Conservation (phyloP, 2,113 vertebrate genomes). For the Nicator chloris region DNA sequence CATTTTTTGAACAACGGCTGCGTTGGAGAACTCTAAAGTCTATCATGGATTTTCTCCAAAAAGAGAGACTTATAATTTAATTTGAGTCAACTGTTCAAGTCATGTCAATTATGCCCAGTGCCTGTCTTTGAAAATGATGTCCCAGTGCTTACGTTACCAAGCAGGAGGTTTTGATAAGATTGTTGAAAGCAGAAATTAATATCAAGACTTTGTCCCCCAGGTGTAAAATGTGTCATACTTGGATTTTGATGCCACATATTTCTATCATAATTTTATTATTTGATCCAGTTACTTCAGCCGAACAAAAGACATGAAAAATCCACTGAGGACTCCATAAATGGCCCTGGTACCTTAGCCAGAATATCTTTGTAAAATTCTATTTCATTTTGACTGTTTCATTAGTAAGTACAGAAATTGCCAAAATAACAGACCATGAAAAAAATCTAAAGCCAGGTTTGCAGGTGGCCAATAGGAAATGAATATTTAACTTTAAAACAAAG, state of each 20-base stretch:
- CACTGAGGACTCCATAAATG: not conserved
- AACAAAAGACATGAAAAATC: not conserved
- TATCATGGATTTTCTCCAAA: not conserved
- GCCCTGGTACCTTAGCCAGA: not conserved
- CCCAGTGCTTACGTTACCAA: not conserved
- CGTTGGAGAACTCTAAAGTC: not conserved
- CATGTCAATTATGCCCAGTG: not conserved
- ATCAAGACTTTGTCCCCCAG: not conserved
- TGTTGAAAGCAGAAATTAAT: not conserved
- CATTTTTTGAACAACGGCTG: not conserved
- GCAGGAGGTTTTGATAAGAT: not conserved
- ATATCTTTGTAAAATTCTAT: not conserved
- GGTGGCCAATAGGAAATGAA: not conserved
- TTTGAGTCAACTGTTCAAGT: not conserved
- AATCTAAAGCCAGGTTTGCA: not conserved
- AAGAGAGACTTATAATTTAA: not conserved
- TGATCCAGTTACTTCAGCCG: not conserved
- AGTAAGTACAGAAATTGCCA: not conserved
- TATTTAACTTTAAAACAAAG: not conserved
- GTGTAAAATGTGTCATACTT: not conserved
- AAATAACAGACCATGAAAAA: not conserved
- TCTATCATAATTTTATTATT: not conserved
- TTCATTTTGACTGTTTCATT: not conserved
- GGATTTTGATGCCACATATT: not conserved
- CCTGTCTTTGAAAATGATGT: not conserved